Percentiles rank a stretch among this genome's conserved stretches.
phyloP scores from a whole-genome alignment of 2,888 invertebrate genomes.

The Physocephala rufipes region DNA sequence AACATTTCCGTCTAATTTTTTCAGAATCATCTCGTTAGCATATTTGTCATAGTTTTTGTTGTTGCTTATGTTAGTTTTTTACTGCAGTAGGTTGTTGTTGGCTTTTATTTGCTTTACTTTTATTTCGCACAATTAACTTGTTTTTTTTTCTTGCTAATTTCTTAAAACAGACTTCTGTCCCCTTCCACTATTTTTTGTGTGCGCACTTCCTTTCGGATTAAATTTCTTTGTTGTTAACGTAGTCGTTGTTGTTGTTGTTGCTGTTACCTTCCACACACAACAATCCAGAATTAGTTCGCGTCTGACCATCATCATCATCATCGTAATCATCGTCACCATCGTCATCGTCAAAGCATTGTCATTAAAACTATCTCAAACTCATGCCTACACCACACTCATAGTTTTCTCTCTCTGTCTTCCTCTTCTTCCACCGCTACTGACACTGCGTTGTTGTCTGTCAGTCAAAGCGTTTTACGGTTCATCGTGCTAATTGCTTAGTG shows the following conservation, averaged over 20 bases:
- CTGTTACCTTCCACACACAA: no score
- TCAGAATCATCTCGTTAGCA: slow-evolving; percentile 22
- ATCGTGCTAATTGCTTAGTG: slow-evolving; percentile 31
- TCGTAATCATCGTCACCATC: slow-evolving; percentile 23
- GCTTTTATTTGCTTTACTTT: neutral
- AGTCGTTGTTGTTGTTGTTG: slow-evolving; percentile 5
- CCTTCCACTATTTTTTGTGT: no score
- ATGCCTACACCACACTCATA: no score
- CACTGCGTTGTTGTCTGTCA: slow-evolving; percentile 21
- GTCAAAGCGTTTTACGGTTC: slow-evolving; percentile 24
- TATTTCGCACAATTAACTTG: neutral
- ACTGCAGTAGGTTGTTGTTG: neutral
- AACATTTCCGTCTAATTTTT: no score
- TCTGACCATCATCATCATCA: neutral
- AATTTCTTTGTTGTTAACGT: no score
- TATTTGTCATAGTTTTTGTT: slow-evolving; percentile 1
- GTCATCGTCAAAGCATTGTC: no score
- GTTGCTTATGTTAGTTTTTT: no score
- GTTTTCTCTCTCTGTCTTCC: no score
- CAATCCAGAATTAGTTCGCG: no score
- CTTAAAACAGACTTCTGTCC: no score
- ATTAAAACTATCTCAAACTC: neutral
- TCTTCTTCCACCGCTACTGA: no score
- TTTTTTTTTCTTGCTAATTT: neutral
- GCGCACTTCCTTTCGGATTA: no score